Evolutionary conservation across 2,888 invertebrate species (phyloP), one percentile per base, ranked within the genome.

Genomic region (Argyresthia albistria): DNA sequence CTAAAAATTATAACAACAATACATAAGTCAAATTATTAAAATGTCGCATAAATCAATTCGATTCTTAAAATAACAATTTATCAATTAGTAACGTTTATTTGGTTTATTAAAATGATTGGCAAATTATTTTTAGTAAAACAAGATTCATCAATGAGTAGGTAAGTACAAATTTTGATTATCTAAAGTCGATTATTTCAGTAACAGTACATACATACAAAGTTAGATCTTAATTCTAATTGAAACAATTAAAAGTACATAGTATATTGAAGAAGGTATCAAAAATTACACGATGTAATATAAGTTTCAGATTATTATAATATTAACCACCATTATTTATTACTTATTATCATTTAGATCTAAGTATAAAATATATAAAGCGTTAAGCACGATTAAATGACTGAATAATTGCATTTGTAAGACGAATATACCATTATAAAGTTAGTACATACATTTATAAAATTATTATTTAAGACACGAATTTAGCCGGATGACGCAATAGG

Each of bases 201-300:
- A n/a, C n/a, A n/a, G n/a, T n/a, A n/a, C n/a, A 6, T 25, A 25
- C 25, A 25, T 25, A 25, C 25, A 25, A 25, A 25, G 6, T 25
- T 12, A 47, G 25, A 47, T n/a, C 35, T 35, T 35, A 47, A 47
- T 8, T 25, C 25, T 25, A 25, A 25, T 4, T 6, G 2, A 25
- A 25, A 25, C 46, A 16, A 46, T 10, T 15, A 10, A 49, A 10
- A 36, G 14, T 37, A 42, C 25, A 39, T 39, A 48, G 37, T 25
- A 43, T 50, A 50, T 9, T 15, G 43, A 50, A 50, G 50, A 50
- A 42, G 42, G 43, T 50, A 50, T 50, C 43, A 50, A 42, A 47
- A 50, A 43, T 43, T 50, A 50, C 50, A 50, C n/a, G 43, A 42
- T 50, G 10, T 16, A 36, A 39, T 16, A 39, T 37, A 49, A 39